These are phyloP conservation scores for Eupsilia transversa DNA, from an alignment of 2,888 invertebrate species.

Conservation along the genomic window DNA sequence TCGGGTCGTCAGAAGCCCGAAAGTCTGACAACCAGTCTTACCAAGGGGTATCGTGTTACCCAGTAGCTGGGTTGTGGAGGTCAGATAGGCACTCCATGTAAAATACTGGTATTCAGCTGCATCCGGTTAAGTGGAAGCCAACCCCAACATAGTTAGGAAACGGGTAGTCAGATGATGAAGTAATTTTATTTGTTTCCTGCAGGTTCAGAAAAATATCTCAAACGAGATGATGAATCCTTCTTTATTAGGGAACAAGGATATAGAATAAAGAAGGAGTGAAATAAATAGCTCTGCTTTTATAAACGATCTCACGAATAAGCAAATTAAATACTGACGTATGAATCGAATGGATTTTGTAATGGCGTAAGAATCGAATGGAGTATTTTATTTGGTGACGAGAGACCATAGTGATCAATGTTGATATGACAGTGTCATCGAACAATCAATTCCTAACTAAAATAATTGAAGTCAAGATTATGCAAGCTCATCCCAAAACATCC, in stretches of 20 bases:
- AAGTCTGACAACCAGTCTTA: too few species aligned
- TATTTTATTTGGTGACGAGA: constrained; percentile 12
- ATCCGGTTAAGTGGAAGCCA: too few species aligned
- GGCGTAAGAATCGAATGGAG: constrained; percentile 43
- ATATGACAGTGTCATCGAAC: constrained; percentile 52
- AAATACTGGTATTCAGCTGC: too few species aligned
- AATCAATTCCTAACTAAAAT: constrained; percentile 43
- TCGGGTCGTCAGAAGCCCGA: too few species aligned
- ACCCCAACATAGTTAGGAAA: too few species aligned
- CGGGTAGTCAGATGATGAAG: too few species aligned
- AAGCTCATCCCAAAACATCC: constrained; percentile 40
- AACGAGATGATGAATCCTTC: not conserved
- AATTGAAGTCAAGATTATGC: constrained; percentile 62
- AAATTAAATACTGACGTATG: constrained; percentile 58
- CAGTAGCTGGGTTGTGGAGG: too few species aligned
- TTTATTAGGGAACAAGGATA: constrained; percentile 9
- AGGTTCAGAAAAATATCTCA: not conserved
- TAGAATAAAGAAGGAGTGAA: not conserved
- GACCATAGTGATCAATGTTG: constrained; percentile 2
- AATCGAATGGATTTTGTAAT: constrained; percentile 30
- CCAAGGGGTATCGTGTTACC: too few species aligned
- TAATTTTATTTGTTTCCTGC: not conserved
- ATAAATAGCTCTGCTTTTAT: not conserved
- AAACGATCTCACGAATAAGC: constrained; percentile 13
- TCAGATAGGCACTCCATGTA: too few species aligned